Conservation (phyloP, 2,113 vertebrate genomes). For the Engystomops pustulosus region DNA sequence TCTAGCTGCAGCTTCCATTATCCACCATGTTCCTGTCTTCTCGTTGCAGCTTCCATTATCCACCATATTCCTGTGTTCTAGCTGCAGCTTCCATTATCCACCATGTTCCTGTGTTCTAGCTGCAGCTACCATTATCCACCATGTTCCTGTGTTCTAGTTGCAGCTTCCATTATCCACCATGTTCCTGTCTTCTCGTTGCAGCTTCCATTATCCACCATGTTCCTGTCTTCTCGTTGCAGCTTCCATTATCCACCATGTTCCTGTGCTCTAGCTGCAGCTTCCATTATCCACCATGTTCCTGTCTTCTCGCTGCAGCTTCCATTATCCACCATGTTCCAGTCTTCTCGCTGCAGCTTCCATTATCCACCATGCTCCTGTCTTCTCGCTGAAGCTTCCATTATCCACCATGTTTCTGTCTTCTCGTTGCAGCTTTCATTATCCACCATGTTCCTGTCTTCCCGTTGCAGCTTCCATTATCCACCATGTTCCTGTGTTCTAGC, state of each 20-base stretch:
- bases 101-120: background rate
- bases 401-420: background rate
- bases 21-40: background rate
- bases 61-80: background rate
- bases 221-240: background rate
- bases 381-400: background rate
- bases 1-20: background rate
- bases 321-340: too few relatives aligned
- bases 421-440: background rate
- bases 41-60: background rate
- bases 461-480: background rate
- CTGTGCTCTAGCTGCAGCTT: too few relatives aligned
- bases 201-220: background rate
- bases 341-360: too few relatives aligned
- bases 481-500: background rate
- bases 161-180: background rate
- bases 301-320: too few relatives aligned
- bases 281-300: background rate
- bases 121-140: slow-evolving; percentile 12
- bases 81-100: background rate
- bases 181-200: background rate
- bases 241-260: background rate
- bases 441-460: background rate
- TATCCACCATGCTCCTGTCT: too few relatives aligned
- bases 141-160: too few relatives aligned